Evolutionary conservation across 2,797 vertebrate genomes (phyloP), one percentile per base, ranked within the genome.

Genomic region (Buphagus erythrorhynchus): DNA sequence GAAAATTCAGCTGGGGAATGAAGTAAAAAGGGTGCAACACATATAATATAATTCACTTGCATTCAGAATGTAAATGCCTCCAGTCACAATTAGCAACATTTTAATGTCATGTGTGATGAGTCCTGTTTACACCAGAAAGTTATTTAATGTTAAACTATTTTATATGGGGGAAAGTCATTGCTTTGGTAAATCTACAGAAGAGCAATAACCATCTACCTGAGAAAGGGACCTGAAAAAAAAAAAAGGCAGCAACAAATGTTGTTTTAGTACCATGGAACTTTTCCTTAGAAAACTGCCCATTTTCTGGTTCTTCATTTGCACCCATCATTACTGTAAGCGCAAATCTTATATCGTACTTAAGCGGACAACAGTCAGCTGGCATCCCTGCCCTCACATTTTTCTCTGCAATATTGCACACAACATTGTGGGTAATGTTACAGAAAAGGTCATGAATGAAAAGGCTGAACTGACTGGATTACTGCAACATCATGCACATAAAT

Each of bases 361-460:
- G 35, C 40, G 46, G 71, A 45, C 73, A 81, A 38, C 1, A 90
- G 46, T 13, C 43, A 62, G 3, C 49, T 11, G 31, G 59, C 42
- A 66, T 54, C 55, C 48, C 10, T 73, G 74, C 36, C 67, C 67
- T 88, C 42, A 35, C 31, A 42, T 72, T 92, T 55, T 88, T 22
- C 67, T 79, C 74, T 51, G 63, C 55, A 83, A 7, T 59, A 72
- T 8, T 0, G 8, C 1, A 1, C 38, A 51, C 48, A 66, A 42
- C 59, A 26, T 11, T 49, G 67, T 45, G 61, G 24, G 63, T 71
- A 91, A 95, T 36, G 89, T 74, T 59, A 91, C 78, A 83, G 68
- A 55, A 92, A 95, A 93, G 78, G 85, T 92, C 84, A 83, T 57
- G 78, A 80, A 7, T 21, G 35, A 92, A 94, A 86, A 88, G 74